Conservation (phyloP, 2,113 vertebrate genomes). For the Hippocampus guttulatus region DNA sequence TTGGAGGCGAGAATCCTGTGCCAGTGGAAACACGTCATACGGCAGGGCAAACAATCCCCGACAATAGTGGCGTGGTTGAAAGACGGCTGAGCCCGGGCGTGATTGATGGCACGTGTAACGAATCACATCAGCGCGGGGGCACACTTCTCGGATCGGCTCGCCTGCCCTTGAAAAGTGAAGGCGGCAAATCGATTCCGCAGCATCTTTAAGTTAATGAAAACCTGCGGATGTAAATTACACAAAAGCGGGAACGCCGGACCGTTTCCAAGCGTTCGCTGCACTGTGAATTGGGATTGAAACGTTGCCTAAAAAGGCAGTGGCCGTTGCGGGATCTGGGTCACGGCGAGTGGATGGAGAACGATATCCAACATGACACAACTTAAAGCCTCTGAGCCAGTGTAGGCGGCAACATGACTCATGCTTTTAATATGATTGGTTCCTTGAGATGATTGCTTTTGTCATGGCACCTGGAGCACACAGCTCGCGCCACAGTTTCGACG, state of each 20-base stretch:
- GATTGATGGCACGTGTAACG: constrained; percentile 38
- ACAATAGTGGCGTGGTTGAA: constrained; percentile 17
- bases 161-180: constrained; percentile 8
- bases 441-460: constrained; percentile 65
- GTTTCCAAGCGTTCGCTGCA: constrained; percentile 1
- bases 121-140: constrained; percentile 14
- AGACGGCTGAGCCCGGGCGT: constrained; percentile 28
- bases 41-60: constrained; percentile 12
- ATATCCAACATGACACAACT: constrained; percentile 65
- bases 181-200: constrained; percentile 8
- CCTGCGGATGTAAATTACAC: neutral
- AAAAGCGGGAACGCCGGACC: neutral
- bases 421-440: constrained; percentile 68
- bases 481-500: constrained; percentile 27
- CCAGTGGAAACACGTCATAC: constrained; percentile 12
- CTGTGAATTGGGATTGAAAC: constrained; percentile 14
- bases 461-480: constrained; percentile 60
- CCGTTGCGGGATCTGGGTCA: constrained; percentile 60
- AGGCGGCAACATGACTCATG: constrained; percentile 62
- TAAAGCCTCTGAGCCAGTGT: constrained; percentile 61
- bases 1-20: constrained; percentile 48
- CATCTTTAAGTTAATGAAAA: neutral
- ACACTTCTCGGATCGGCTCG: constrained; percentile 16
- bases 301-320: constrained; percentile 20
- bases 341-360: constrained; percentile 44